phyloP scores from a whole-genome alignment of 2,888 invertebrate genomes.

The Caenorhabditis panamensis region DNA sequence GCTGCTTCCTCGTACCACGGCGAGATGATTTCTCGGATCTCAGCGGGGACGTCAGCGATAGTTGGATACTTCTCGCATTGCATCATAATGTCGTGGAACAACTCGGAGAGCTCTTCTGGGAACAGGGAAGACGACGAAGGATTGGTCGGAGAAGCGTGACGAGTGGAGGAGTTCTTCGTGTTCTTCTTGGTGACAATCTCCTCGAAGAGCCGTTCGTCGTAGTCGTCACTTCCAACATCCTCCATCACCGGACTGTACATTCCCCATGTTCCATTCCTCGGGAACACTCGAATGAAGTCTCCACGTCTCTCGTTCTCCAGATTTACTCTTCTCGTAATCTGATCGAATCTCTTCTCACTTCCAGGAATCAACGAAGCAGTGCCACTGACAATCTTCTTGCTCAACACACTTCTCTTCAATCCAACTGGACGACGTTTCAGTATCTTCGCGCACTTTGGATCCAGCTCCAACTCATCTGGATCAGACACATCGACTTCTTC shows the following conservation, averaged over 20 bases:
- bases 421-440: conserved; percentile 57
- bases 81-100: conserved; percentile 69
- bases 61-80: conserved; percentile 54
- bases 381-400: conserved; percentile 29
- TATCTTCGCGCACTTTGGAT: conserved; percentile 55
- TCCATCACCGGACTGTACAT: conserved; percentile 75
- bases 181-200: conserved; percentile 45
- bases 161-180: conserved; percentile 32
- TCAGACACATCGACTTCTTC: conserved; percentile 35
- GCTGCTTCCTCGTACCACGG: conserved; percentile 65
- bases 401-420: conserved; percentile 50
- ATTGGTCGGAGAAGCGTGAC: not conserved
- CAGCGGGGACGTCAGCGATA: conserved; percentile 55
- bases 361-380: conserved; percentile 44
- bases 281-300: conserved; percentile 78
- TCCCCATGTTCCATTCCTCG: conserved; percentile 68
- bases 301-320: conserved; percentile 71
- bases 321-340: conserved; percentile 45
- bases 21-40: conserved; percentile 46
- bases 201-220: conserved; percentile 70
- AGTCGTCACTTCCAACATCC: conserved; percentile 73
- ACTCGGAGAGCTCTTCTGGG: conserved; percentile 36
- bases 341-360: conserved; percentile 55
- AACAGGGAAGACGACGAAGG: conserved; percentile 7
- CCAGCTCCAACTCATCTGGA: conserved; percentile 48